A percentile compares a stretch with the other conserved stretches of the same genome.
Evolutionary conservation across 1,140 invertebrate genomes (phyloP).

Genomic region (Tigriopus japonicus): DNA sequence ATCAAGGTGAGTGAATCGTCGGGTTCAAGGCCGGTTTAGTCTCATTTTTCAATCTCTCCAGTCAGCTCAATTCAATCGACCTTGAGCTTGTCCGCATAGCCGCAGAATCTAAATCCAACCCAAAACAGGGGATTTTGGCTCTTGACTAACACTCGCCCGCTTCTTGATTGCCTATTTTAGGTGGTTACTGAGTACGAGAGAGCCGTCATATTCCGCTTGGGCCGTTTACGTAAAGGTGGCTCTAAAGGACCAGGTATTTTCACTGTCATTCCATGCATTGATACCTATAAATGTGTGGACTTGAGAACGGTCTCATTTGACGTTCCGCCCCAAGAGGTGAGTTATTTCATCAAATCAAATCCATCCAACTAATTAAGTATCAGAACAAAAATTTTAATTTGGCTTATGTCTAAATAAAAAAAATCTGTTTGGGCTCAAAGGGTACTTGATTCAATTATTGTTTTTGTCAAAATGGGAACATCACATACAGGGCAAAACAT

Average conservation of each 20-base stretch:
- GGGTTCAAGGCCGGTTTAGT: background rate
- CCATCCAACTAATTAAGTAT: too few relatives aligned
- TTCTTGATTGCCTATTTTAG: background rate
- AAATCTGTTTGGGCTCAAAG: too few relatives aligned
- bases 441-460: too few relatives aligned
- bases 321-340: constrained; percentile 38
- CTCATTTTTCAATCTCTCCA: background rate
- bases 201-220: constrained; percentile 28
- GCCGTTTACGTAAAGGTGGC: constrained; percentile 27
- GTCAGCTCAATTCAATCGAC: background rate
- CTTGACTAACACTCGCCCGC: background rate
- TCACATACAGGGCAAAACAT: too few relatives aligned
- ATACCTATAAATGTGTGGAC: constrained; percentile 35
- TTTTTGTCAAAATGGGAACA: too few relatives aligned
- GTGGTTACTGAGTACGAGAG: constrained; percentile 26
- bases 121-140: background rate
- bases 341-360: too few relatives aligned
- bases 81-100: background rate
- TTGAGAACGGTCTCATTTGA: constrained; percentile 40
- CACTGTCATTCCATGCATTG: constrained; percentile 36
- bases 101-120: background rate
- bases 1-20: constrained; percentile 42
- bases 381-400: too few relatives aligned
- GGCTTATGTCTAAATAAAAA: too few relatives aligned
- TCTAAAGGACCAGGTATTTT: constrained; percentile 33